A percentile compares a stretch with the other conserved stretches of the same genome.
Evolutionary conservation across 2,113 vertebrate species (phyloP).

Genomic region (Phainopepla nitens): DNA sequence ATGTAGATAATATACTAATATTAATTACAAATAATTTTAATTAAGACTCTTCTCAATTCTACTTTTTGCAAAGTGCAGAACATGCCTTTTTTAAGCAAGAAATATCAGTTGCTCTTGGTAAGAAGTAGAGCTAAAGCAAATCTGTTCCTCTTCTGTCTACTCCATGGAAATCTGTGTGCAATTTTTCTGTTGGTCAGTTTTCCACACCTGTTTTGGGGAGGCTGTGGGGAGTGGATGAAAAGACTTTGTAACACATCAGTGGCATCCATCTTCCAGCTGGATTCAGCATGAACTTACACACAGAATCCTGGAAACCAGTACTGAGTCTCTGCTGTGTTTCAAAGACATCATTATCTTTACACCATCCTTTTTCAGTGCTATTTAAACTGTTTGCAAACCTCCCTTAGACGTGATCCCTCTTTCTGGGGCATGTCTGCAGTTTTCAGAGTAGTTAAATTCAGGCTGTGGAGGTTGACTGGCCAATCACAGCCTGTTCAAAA

Average conservation of each 20-base stretch:
- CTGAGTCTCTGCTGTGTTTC: neutral
- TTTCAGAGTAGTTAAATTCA: neutral
- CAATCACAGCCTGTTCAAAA: neutral
- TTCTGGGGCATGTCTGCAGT: neutral
- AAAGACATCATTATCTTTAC: neutral
- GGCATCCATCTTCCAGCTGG: neutral
- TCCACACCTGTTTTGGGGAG: neutral
- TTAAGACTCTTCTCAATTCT: neutral
- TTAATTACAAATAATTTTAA: constrained; percentile 39
- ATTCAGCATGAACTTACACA: neutral
- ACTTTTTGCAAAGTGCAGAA: neutral
- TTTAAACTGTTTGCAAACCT: neutral
- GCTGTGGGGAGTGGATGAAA: neutral
- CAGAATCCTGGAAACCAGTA: neutral
- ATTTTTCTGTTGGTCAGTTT: neutral
- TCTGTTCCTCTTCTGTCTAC: neutral
- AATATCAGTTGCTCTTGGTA: neutral
- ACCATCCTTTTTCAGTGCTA: neutral
- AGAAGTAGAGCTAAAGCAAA: neutral
- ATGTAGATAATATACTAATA: neutral
- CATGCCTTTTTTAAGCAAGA: neutral
- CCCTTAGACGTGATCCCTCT: neutral
- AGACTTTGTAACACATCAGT: neutral
- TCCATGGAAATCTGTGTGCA: neutral
- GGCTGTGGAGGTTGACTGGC: neutral